Evolutionary conservation across 1,140 invertebrate species (phyloP).

Genomic region (Sinonovacula constricta): DNA sequence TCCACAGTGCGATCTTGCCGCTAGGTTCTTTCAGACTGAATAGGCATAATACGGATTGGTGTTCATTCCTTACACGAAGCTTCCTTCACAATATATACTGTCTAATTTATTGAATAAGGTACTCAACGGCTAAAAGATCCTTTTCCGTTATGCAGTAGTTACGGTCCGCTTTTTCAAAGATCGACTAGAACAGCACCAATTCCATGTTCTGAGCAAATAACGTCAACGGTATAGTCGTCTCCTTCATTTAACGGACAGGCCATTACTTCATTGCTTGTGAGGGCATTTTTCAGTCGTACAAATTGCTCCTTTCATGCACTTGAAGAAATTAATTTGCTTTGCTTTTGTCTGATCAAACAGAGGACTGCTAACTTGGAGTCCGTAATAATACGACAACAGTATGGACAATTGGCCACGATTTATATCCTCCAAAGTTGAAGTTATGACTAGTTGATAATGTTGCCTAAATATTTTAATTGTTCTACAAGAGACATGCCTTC

Average conservation of each 20-base stretch:
- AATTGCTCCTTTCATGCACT: constrained; percentile 51
- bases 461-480: no score
- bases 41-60: constrained; percentile 55
- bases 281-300: constrained; percentile 31
- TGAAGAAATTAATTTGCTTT: no score
- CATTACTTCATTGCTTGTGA: constrained; percentile 7
- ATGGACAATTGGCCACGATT: no score
- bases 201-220: constrained; percentile 59
- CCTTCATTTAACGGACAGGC: constrained; percentile 26
- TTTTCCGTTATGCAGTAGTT: constrained; percentile 68
- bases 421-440: no score
- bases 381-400: no score
- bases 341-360: no score
- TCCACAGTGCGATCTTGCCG: constrained; percentile 62
- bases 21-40: constrained; percentile 40
- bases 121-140: constrained; percentile 50
- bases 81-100: constrained; percentile 54
- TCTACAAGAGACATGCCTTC: no score
- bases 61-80: constrained; percentile 61
- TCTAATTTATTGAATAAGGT: constrained; percentile 44
- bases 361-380: no score
- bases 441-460: no score
- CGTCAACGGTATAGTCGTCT: constrained; percentile 60
- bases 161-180: constrained; percentile 72
- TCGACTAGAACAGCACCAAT: constrained; percentile 65